These are phyloP conservation scores for Dioctria rufipes DNA, from an alignment of 2,888 invertebrate species.

Conservation along the genomic window DNA sequence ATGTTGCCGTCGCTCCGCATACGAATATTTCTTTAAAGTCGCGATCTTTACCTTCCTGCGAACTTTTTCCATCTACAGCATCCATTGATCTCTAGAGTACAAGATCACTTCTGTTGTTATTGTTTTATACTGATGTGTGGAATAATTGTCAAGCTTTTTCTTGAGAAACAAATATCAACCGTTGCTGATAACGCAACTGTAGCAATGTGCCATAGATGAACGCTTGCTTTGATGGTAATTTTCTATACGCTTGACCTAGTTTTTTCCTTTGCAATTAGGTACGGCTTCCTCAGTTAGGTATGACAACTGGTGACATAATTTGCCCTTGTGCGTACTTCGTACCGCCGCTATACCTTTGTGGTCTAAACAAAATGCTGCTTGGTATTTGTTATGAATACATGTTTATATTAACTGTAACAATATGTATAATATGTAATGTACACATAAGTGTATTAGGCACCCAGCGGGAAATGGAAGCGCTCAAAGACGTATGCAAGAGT, in stretches of 20 bases:
- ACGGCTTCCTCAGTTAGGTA: not conserved
- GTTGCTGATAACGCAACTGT: not conserved
- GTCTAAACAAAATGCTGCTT: too few relatives aligned
- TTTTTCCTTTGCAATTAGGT: not conserved
- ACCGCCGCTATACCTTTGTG: too few relatives aligned
- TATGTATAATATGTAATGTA: too few relatives aligned
- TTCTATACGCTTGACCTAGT: constrained; percentile 6
- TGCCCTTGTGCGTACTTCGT: too few relatives aligned
- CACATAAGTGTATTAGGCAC: too few relatives aligned
- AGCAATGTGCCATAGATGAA: constrained; percentile 6
- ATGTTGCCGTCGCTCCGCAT: not conserved
- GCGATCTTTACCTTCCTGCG: not conserved
- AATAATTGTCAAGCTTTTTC: constrained; percentile 4
- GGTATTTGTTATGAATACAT: too few relatives aligned
- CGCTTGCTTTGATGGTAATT: not conserved
- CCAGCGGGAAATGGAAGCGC: too few relatives aligned
- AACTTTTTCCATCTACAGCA: not conserved
- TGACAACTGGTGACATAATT: too few relatives aligned
- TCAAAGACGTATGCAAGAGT: too few relatives aligned
- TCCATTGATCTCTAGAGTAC: not conserved
- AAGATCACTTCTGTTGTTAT: not conserved
- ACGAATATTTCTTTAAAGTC: not conserved
- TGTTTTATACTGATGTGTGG: not conserved
- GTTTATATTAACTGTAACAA: too few relatives aligned
- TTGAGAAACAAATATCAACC: constrained; percentile 1